Evolutionary conservation across 2,888 invertebrate genomes (phyloP).

Genomic region (Oegoconia quadripuncta): DNA sequence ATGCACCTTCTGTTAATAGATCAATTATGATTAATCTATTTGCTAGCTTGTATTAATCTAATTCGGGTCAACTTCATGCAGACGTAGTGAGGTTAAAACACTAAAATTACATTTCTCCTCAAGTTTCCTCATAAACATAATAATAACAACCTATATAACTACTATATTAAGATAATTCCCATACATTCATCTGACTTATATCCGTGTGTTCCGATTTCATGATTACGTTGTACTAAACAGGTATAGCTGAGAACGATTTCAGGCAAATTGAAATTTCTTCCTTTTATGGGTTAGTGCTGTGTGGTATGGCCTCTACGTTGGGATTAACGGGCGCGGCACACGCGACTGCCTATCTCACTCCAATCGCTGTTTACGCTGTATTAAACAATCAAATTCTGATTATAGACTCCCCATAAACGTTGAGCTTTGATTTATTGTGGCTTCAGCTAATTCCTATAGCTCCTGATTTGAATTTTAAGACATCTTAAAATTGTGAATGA

Average conservation of each 20-base stretch:
- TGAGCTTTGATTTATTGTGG: constrained; percentile 39
- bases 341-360: constrained; percentile 64
- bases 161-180: no score
- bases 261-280: constrained; percentile 64
- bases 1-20: no score
- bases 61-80: no score
- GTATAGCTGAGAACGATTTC: constrained; percentile 40
- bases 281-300: constrained; percentile 41
- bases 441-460: no score
- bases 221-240: constrained; percentile 33
- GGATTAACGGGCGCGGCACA: constrained; percentile 63
- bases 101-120: no score
- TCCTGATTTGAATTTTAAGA: no score
- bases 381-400: constrained; percentile 72
- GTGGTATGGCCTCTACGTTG: constrained; percentile 24
- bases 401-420: constrained; percentile 43
- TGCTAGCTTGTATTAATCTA: no score
- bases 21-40: no score
- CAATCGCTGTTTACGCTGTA: constrained; percentile 69
- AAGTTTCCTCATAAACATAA: no score
- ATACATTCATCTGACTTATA: constrained; percentile 21
- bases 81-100: no score
- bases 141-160: no score
- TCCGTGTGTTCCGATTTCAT: constrained; percentile 36
- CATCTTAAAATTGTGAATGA: no score